Evolutionary conservation across 2,113 vertebrate genomes (phyloP).

Genomic region (Cavia porcellus): DNA sequence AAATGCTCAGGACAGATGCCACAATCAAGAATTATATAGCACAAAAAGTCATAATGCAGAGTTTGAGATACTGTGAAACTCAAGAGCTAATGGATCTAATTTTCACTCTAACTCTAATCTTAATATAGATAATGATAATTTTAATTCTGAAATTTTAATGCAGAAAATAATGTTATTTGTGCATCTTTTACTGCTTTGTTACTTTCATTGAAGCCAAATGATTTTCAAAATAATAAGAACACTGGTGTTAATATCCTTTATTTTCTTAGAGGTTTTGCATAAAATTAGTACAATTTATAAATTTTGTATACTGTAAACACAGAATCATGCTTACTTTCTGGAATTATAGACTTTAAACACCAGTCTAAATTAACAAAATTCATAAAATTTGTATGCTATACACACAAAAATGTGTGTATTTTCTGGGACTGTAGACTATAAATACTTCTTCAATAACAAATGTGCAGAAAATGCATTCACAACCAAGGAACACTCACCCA

Average conservation of each 20-base stretch:
- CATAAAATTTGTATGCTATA: background rate
- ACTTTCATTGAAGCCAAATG: background rate
- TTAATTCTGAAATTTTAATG: background rate
- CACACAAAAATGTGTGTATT: background rate
- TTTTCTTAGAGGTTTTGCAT: background rate
- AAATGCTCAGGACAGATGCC: background rate
- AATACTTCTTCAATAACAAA: background rate
- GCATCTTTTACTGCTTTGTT: background rate
- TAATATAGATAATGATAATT: background rate
- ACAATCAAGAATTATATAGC: background rate
- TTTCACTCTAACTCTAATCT: background rate
- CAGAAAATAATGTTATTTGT: background rate
- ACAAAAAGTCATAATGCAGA: background rate
- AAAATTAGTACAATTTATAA: background rate
- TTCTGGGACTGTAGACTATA: background rate
- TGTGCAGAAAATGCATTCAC: background rate
- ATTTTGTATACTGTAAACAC: background rate
- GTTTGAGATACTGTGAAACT: too few relatives aligned
- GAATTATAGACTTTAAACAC: background rate
- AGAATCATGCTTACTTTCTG: background rate
- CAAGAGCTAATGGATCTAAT: background rate
- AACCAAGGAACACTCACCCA: background rate
- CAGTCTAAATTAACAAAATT: background rate
- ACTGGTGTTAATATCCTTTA: background rate
- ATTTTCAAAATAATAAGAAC: background rate